Base-by-base conservation (phyloP, 37 sponge, comb jelly and placozoan species). In the Eunapius fragilis region DNA sequence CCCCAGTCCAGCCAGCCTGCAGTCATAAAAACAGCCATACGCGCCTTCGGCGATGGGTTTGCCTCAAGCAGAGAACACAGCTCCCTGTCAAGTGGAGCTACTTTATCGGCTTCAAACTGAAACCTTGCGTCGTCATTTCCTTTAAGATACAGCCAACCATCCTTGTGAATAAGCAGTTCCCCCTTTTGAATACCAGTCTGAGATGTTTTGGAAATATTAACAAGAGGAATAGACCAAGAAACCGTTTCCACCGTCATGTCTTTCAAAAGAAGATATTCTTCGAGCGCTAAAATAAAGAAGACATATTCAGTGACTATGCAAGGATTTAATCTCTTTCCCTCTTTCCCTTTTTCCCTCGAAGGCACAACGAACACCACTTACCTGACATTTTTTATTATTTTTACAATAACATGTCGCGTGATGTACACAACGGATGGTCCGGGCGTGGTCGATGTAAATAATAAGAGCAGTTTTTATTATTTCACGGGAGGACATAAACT, bases 61-160 rank as follows among this genome's bases (percentile, higher is more conserved):
- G 69, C 88, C 67, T 36, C 37, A 48, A 87, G 36, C 45, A 91
- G 67, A 11, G 30, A 5, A 77, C 74, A 70, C 5, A 84, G 87
- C 31, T 76, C 1, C 0, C 19, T 17, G 37, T 4, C 28, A 2
- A 90, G 76, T 45, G 90, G 90, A 30, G 82, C 70, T 4, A 90
- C 48, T 13, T 85, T 76, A 67, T 50, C 49, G 19, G 37, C 81
- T 33, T 69, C 38, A 82, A 25, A 31, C 17, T 69, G 50, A 45
- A 90, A 38, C 0, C 48, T 25, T 68, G 75, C 82, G 10, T 77
- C 77, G 2, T 85, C 85, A 68, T 24, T 77, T 31, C 85, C 25
- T 12, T 17, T 17, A 31, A 45, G 6, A 11, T 25, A 24, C 58
- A 74, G 26, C 3, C 0, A 25, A 2, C 0, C n/a, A 2, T 31